Evolutionary conservation across 1,140 invertebrate genomes (phyloP), one percentile per base, ranked within the genome.

Genomic region (Leptopilina clavipes): DNA sequence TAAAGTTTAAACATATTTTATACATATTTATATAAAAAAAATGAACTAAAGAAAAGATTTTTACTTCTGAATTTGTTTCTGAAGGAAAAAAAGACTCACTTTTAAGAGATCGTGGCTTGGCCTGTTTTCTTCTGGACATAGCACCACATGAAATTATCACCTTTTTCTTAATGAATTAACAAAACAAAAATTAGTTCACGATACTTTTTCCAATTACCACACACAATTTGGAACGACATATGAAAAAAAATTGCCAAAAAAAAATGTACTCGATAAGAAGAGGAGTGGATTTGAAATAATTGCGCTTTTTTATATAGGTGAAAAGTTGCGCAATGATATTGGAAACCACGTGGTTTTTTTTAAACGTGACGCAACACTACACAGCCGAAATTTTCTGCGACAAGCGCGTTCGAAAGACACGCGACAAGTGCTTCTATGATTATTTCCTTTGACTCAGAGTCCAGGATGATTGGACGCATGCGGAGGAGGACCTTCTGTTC

Each of bases 51-150:
- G 25, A 31, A 31, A 31, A 31, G 1, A 31, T 31, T 31, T 31
- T 31, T 31, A n/a, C n/a, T 40, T 3, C 37, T 56, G 9, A 45
- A 12, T 56, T 56, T 56, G 9, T 6, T 52, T 22, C 19, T 56
- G 17, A 19, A n/a, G n/a, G 6, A 59, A 52, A 52, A 59, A 14
- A 44, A 12, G 45, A 87, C 89, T 91, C 86, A 92, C 91, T 85
- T 88, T 91, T 91, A 0, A 91, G 82, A 81, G 91, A 90, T 84
- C 91, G 84, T n/a, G 91, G 91, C 76, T 91, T 91, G 14, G 91
- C 91, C 81, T 92, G 91, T 79, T 92, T 91, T 77, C 91, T 86
- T 59, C 91, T 87, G 22, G 91, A 91, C 91, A 91, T 91, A 87
- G 74, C 86, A 86, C 83, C 73, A 31, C 25, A 74, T 71, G 74